phyloP scores from a whole-genome alignment of 1,140 invertebrate genomes.

The Caenorhabditis brenneri region DNA sequence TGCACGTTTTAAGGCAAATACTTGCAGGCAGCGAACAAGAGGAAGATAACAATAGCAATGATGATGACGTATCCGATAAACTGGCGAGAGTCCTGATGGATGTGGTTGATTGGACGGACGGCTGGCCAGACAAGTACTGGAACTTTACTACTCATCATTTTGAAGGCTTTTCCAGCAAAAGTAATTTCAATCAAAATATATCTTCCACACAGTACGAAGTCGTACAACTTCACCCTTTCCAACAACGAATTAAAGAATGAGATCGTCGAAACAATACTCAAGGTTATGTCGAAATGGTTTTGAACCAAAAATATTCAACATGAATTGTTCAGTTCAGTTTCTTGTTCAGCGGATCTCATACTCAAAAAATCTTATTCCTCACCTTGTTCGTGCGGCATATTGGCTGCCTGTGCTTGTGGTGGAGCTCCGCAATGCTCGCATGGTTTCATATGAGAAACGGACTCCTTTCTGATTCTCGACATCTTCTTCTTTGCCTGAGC shows the following conservation, averaged over 20 bases:
- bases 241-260: too few species aligned
- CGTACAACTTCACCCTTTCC: too few species aligned
- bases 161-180: too few species aligned
- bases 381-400: conserved; percentile 22
- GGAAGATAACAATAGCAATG: conserved; percentile 51
- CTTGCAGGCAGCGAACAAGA: conserved; percentile 52
- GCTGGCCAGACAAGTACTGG: conserved; percentile 51
- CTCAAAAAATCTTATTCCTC: background rate
- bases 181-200: too few species aligned
- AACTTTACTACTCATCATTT: background rate
- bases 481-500: conserved; percentile 39
- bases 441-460: conserved; percentile 14
- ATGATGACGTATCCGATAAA: conserved; percentile 53
- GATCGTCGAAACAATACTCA: too few species aligned
- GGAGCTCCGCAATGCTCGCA: conserved; percentile 25
- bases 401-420: conserved; percentile 1
- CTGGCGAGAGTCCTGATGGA: conserved; percentile 41
- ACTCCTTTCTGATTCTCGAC: conserved; percentile 16
- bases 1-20: conserved; percentile 48
- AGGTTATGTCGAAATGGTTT: too few species aligned
- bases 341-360: too few species aligned
- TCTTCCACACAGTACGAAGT: too few species aligned
- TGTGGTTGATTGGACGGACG: conserved; percentile 44
- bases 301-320: too few species aligned
- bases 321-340: too few species aligned